phyloP scores from a whole-genome alignment of 2,888 invertebrate species.

The Leptura quadrifasciata region DNA sequence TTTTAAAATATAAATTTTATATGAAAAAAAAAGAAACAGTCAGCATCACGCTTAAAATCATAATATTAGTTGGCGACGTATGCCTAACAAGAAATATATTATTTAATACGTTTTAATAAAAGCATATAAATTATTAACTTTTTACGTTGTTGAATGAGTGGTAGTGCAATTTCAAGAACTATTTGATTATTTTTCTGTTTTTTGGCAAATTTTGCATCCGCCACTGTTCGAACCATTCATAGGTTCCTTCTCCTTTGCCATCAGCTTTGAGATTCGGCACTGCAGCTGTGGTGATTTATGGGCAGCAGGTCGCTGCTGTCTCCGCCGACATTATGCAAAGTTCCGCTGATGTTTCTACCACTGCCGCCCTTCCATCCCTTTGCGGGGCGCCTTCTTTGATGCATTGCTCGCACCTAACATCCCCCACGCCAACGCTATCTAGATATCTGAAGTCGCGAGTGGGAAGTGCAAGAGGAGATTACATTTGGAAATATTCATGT shows the following conservation, averaged over 20 bases:
- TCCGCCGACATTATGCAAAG: slow-evolving; percentile 74
- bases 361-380: slow-evolving; percentile 61
- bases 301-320: slow-evolving; percentile 72
- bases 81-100: too few species aligned
- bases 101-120: too few species aligned
- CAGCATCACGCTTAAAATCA: too few species aligned
- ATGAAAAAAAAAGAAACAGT: too few species aligned
- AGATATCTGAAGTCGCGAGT: slow-evolving; percentile 60
- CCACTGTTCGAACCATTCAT: slow-evolving; percentile 4
- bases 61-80: too few species aligned
- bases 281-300: slow-evolving; percentile 72
- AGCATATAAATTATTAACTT: too few species aligned
- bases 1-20: too few species aligned
- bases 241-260: slow-evolving; percentile 22
- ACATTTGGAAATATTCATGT: slow-evolving; percentile 64
- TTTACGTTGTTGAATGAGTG: too few species aligned
- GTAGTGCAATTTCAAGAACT: too few species aligned
- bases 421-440: slow-evolving; percentile 50
- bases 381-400: slow-evolving; percentile 63
- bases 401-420: slow-evolving; percentile 64
- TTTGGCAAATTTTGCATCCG: not conserved
- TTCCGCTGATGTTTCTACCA: slow-evolving; percentile 71
- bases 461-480: slow-evolving; percentile 61
- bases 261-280: slow-evolving; percentile 49
- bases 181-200: not conserved